A percentile compares a stretch with the other conserved stretches of the same genome.
phyloP scores from a whole-genome alignment of 1,140 invertebrate genomes.

The Phymastichus coffea region DNA sequence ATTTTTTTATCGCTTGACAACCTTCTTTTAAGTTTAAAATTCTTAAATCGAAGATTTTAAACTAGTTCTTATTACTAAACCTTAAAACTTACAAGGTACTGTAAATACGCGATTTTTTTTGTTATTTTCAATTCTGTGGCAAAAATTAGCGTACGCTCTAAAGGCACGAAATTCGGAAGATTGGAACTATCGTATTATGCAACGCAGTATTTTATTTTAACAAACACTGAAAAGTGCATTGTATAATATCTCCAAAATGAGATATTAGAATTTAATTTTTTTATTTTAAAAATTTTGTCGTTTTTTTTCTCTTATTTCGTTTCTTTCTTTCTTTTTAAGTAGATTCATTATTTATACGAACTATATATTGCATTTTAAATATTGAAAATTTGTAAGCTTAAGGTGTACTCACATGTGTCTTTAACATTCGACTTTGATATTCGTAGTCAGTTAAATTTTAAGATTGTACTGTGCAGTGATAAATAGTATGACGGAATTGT shows the following conservation, averaged over 20 bases:
- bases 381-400: no score
- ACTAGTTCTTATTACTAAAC: no score
- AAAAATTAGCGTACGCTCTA: conserved; percentile 31
- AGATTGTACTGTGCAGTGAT: conserved; percentile 15
- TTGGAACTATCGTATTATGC: conserved; percentile 21
- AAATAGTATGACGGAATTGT: conserved; percentile 2
- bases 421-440: no score
- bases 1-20: conserved; percentile 4
- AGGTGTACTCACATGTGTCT: no score
- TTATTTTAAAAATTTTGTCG: background rate
- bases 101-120: background rate
- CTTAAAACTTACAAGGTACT: conserved; percentile 1
- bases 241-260: conserved; percentile 1
- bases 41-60: conserved; percentile 11
- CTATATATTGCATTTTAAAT: no score
- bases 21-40: conserved; percentile 8
- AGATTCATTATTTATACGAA: no score
- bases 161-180: conserved; percentile 44
- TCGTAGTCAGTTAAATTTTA: background rate
- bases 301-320: conserved; percentile 13
- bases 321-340: no score
- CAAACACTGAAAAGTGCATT: background rate
- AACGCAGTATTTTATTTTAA: conserved; percentile 8
- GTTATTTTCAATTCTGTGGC: conserved; percentile 13
- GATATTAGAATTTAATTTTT: conserved; percentile 1